A percentile compares a stretch with the other conserved stretches of the same genome.
phyloP scores from a whole-genome alignment of 2,113 vertebrate genomes.

The Myodes glareolus region DNA sequence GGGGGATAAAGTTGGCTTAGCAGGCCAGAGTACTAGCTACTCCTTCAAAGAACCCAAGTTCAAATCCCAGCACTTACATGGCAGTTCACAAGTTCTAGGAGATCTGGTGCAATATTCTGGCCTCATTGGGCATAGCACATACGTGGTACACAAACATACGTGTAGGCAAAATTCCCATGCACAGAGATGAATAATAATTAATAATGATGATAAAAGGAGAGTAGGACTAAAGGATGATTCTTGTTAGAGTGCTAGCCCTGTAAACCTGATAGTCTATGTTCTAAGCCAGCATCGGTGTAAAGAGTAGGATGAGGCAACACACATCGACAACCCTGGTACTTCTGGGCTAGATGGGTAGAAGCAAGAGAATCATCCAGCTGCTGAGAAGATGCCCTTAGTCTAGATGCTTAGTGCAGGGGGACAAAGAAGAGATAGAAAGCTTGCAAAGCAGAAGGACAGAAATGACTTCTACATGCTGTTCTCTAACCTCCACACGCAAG shows the following conservation, averaged over 20 bases:
- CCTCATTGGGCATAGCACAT: too few species aligned
- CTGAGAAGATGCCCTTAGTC: not conserved
- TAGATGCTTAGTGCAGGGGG: not conserved
- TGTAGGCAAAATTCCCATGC: not conserved
- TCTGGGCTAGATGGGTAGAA: not conserved
- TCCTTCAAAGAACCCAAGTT: too few species aligned
- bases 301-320: not conserved
- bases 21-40: too few species aligned
- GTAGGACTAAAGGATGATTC: not conserved
- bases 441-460: not conserved
- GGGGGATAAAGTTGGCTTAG: not conserved
- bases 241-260: not conserved
- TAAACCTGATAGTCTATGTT: not conserved
- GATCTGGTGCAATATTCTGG: too few species aligned
- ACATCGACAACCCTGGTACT: too few species aligned
- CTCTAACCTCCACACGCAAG: not conserved
- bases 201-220: not conserved
- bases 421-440: not conserved
- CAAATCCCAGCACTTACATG: too few species aligned
- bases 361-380: not conserved
- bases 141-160: not conserved
- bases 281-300: not conserved
- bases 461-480: not conserved
- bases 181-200: not conserved
- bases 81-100: too few species aligned